phyloP scores from a whole-genome alignment of 2,113 vertebrate species.

The Mormyrus lacerda region DNA sequence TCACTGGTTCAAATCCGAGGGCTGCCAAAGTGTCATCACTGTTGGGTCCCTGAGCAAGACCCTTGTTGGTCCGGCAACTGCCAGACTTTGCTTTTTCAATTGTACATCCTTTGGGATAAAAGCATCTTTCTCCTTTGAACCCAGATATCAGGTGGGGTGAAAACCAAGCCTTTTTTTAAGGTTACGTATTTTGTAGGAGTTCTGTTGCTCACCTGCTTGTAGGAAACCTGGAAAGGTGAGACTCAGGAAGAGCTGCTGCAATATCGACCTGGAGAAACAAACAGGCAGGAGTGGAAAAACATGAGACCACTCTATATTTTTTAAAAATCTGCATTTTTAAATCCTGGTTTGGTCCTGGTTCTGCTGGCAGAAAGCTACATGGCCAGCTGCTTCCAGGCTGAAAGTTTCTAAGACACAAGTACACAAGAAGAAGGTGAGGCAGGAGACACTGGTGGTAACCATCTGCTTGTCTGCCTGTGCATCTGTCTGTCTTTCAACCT shows the following conservation, averaged over 20 bases:
- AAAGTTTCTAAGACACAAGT: too few relatives aligned
- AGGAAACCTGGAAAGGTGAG: slow-evolving; percentile 78
- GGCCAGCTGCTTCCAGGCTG: too few relatives aligned
- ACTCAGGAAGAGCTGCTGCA: slow-evolving; percentile 84
- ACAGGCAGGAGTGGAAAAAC: too few relatives aligned
- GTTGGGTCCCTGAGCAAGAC: too few relatives aligned
- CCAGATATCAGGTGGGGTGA: not conserved
- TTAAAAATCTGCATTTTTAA: too few relatives aligned
- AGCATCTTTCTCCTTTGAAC: not conserved
- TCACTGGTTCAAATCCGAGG: too few relatives aligned
- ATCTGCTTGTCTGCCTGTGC: not conserved
- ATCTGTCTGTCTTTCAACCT: not conserved
- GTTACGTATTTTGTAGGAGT: not conserved
- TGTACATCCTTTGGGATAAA: not conserved
- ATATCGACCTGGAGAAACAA: slow-evolving; percentile 71
- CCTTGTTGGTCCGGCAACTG: not conserved
- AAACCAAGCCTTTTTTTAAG: not conserved
- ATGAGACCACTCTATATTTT: too few relatives aligned
- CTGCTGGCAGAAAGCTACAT: too few relatives aligned
- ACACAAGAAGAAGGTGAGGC: too few relatives aligned
- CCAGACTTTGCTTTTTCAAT: not conserved
- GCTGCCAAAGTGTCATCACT: too few relatives aligned
- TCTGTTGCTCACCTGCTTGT: slow-evolving; percentile 71
- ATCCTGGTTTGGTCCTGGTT: too few relatives aligned
- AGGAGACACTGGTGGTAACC: too few relatives aligned